Evolutionary conservation across 2,113 vertebrate genomes (phyloP), one percentile per base, ranked within the genome.

Genomic region (Rhinoderma darwinii): DNA sequence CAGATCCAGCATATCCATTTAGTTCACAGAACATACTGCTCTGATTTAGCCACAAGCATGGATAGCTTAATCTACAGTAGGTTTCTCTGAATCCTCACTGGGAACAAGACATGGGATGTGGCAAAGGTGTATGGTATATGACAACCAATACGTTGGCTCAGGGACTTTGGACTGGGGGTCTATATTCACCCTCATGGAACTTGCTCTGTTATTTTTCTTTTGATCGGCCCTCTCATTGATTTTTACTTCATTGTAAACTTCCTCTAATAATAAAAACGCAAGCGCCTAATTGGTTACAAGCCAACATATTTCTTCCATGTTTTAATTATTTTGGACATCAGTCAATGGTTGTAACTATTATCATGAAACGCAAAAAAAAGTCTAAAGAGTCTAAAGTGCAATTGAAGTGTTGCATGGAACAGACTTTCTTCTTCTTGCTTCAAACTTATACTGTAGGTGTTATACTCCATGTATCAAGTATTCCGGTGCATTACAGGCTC

Each of bases 381-480:
- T 35, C 51, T 27, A 72, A 15, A 72, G 32, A 50, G 1, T 35
- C 20, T 20, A 51, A 50, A 10, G 50, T 51, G 30, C 66, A 73
- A 1, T 44, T 59, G n/a, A 44, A 84, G 5, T 44, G 10, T 20
- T 32, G 32, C 37, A 30, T 50, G 5, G n/a, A 22, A 63, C 25
- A 85, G n/a, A 14, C 18, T 44, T 32, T 50, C n/a, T 63, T 75
- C 5, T 15, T 76, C 37, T 44, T 39, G 37, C 12, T 27, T 30
- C 35, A 20, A 25, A 44, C 5, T 63, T 66, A 37, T 77, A 30
- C 43, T 27, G 30, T 47, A 39, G 12, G n/a, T 73, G 35, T 84
- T 59, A 39, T 51, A 63, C 51, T 27, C 66, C 30, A 68, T 70
- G 44, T 39, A 79, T 70, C 22, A 22, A 82, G 66, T 44, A 87